Evolutionary conservation across 2,888 invertebrate species (phyloP), one percentile per base, ranked within the genome.

Genomic region (Heliconius ismenius): DNA sequence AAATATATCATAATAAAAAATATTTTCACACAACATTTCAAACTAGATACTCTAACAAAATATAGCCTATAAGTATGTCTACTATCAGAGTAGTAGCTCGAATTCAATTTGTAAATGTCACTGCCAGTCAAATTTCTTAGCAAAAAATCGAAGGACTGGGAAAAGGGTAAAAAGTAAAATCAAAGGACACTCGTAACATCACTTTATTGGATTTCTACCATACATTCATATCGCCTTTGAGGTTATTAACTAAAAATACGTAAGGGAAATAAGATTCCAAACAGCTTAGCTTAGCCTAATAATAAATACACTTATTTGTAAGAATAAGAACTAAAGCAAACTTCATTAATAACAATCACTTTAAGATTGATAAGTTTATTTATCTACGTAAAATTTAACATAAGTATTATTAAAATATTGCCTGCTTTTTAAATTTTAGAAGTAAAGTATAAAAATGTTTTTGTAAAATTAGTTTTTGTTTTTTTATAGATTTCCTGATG

Each of bases 171-270:
- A 74, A 72, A 74, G 58, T 70, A 74, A 75, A 68, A 65, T 21
- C 62, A 54, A 54, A 18, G 21, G 24, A 49, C 78, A 75, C 76
- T 73, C 76, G 58, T 75, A 78, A 78, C 76, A 73, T 76, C 64
- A 58, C 11, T 78, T 78, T 76, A 78, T 76, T 73, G 78, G 72
- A 63, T 39, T 65, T 64, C 74, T 74, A 74, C 49, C 74, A 62
- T 76, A 74, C 72, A 77, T 65, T 39, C 64, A 60, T 32, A 68
- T 60, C 67, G 28, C 54, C 75, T 76, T 76, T 28, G 13, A 72
- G 62, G 64, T 72, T 76, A 72, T 64, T 58, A 72, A 76, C 36
- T 64, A 76, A 72, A 70, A 64, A 54, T 58, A n/a, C 10, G 15
- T 64, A 76, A 63, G 54, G 64, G 70, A 72, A 76, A 72, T 72